A percentile compares a stretch with the other conserved stretches of the same genome.
Evolutionary conservation across 1,140 invertebrate genomes (phyloP).

Genomic region (Akabosia matsudoensis): DNA sequence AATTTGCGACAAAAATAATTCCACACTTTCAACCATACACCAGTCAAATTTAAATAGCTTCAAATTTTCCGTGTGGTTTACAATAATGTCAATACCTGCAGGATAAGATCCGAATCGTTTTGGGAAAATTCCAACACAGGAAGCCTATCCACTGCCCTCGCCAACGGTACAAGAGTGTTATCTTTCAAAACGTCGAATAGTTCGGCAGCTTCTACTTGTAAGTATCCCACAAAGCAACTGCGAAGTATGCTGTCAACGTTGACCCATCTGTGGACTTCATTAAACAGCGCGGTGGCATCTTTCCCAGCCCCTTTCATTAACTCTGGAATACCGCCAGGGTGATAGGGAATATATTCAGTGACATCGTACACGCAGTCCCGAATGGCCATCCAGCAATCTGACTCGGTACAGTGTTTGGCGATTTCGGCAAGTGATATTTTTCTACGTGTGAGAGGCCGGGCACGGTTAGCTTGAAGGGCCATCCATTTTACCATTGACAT

Average conservation of each 20-base stretch:
- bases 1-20: no score
- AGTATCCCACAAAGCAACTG: slow-evolving; percentile 12
- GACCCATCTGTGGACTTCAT: slow-evolving; percentile 35
- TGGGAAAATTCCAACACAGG: slow-evolving; percentile 16
- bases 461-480: neutral
- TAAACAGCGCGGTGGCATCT: slow-evolving; percentile 37
- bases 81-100: no score
- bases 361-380: slow-evolving; percentile 39
- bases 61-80: neutral
- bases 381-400: slow-evolving; percentile 39
- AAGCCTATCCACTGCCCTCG: neutral
- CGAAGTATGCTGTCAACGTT: slow-evolving; percentile 35
- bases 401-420: slow-evolving; percentile 26
- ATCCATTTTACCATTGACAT: slow-evolving; percentile 24
- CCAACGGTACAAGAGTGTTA: neutral
- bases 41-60: neutral
- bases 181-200: slow-evolving; percentile 2
- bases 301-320: slow-evolving; percentile 36
- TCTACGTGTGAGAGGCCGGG: neutral
- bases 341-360: slow-evolving; percentile 36
- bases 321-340: slow-evolving; percentile 34
- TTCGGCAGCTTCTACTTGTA: neutral
- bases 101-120: neutral
- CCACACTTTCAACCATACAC: neutral
- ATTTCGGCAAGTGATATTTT: slow-evolving; percentile 3